Evolutionary conservation across 2,888 invertebrate species (phyloP), one percentile per base, ranked within the genome.

Genomic region (Meta bourneti): DNA sequence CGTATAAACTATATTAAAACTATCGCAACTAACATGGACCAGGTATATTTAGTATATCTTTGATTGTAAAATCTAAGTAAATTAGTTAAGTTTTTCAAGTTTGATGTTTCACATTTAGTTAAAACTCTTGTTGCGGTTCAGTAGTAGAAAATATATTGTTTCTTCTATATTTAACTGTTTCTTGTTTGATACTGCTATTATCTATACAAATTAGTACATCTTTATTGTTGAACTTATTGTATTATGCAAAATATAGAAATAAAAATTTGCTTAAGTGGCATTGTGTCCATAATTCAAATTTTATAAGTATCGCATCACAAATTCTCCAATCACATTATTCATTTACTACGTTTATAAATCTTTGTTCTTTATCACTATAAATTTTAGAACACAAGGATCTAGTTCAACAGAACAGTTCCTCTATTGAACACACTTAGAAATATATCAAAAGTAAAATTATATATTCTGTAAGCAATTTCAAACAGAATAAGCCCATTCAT

Each of bases 151-250:
- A 54, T 69, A 6, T 78, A 79, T 87, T 48, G 13, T 52, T 71
- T 61, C n/a, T 7, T 54, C 52, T 34, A 72, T 61, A 72, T 80
- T 87, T 83, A 19, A 72, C 71, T 34, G 51, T 49, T 72, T 13
- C 48, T 72, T 87, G 87, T 87, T 87, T 52, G 71, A 72, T 20
- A 70, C 71, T 49, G 70, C 16, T 74, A 54, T 80, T 70, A 71
- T 54, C 52, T 16, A 9, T 61, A 72, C 71, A 34, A 80, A 72
- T 70, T 79, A 48, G 80, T 54, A 87, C 51, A 51, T 71, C 78
- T 77, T 69, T 48, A 80, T 78, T 87, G 87, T 87, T 87, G 77
- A 80, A 87, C 52, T 80, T 78, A 86, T 77, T 87, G 87, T 87
- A 87, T 80, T 48, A 20, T 80, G 80, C 71, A 87, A 87, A 13